A percentile compares a stretch with the other conserved stretches of the same genome.
Conservation (phyloP, 2,113 vertebrate species). For the Coreoperca whiteheadi region DNA sequence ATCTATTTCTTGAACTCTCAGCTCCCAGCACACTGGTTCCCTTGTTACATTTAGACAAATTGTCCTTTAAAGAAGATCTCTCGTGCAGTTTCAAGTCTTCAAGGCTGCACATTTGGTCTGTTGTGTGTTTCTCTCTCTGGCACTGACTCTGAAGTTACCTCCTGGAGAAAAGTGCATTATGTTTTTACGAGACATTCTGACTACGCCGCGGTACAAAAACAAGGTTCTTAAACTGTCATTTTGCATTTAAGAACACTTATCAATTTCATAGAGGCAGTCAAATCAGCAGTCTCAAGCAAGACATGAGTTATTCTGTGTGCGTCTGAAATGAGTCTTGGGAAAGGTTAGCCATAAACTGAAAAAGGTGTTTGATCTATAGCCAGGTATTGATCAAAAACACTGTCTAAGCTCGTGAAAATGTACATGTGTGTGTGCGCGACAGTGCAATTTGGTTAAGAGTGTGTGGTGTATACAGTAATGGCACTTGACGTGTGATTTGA, state of each 20-base stretch:
- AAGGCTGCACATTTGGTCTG: slow-evolving; percentile 27
- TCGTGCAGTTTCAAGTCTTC: slow-evolving; percentile 12
- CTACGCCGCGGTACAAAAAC: slow-evolving; percentile 65
- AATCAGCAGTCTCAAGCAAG: slow-evolving; percentile 64
- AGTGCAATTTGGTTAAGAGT: slow-evolving; percentile 45
- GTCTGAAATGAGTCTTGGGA: slow-evolving; percentile 72
- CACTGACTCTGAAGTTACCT: slow-evolving; percentile 50
- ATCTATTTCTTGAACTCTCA: slow-evolving; percentile 30
- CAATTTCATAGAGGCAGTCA: slow-evolving; percentile 76
- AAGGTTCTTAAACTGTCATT: slow-evolving; percentile 83
- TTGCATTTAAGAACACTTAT: slow-evolving; percentile 80
- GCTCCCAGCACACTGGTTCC: slow-evolving; percentile 17
- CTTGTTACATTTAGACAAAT: slow-evolving; percentile 53
- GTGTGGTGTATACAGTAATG: slow-evolving; percentile 64
- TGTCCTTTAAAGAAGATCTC: slow-evolving; percentile 25
- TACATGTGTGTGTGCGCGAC: slow-evolving; percentile 39
- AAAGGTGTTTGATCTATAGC: slow-evolving; percentile 79
- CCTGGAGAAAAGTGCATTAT: slow-evolving; percentile 60
- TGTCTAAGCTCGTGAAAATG: slow-evolving; percentile 73
- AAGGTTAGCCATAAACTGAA: slow-evolving; percentile 75
- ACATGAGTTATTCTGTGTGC: slow-evolving; percentile 67
- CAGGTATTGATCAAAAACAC: slow-evolving; percentile 83
- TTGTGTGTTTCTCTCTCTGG: slow-evolving; percentile 43
- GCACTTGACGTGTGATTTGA: slow-evolving; percentile 73
- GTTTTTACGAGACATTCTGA: slow-evolving; percentile 69